These are phyloP conservation scores for Leptopilina syphax DNA, from an alignment of 2,888 invertebrate species.

Conservation along the genomic window DNA sequence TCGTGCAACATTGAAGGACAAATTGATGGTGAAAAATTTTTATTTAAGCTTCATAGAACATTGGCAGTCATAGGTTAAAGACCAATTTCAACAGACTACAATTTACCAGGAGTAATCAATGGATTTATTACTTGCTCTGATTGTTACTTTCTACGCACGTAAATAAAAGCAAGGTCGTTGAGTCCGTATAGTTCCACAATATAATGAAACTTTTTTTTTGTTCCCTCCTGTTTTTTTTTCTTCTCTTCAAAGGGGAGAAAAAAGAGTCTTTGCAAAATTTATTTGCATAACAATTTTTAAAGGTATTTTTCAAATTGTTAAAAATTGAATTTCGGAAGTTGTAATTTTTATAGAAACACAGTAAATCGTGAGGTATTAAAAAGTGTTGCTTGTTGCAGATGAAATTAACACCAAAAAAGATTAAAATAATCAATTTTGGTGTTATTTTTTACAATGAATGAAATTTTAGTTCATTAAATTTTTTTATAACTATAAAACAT, in stretches of 20 bases:
- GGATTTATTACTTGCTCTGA: constrained; percentile 26
- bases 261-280: not conserved
- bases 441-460: too few relatives aligned
- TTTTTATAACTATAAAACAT: too few relatives aligned
- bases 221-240: too few relatives aligned
- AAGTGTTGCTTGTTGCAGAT: too few relatives aligned
- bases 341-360: too few relatives aligned
- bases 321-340: too few relatives aligned
- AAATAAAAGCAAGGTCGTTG: constrained; percentile 22
- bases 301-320: too few relatives aligned
- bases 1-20: constrained; percentile 55
- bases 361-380: too few relatives aligned
- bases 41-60: constrained; percentile 38
- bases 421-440: too few relatives aligned
- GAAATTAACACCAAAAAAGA: too few relatives aligned
- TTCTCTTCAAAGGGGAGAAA: not conserved
- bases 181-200: constrained; percentile 10
- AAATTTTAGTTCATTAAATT: too few relatives aligned
- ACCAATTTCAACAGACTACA: constrained; percentile 44
- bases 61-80: constrained; percentile 52
- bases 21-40: constrained; percentile 51
- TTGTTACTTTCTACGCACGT: constrained; percentile 19
- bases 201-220: not conserved
- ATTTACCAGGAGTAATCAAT: constrained; percentile 27
- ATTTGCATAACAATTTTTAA: too few relatives aligned